Conservation (phyloP, 1,140 invertebrate genomes). For the Oedothorax gibbosus region DNA sequence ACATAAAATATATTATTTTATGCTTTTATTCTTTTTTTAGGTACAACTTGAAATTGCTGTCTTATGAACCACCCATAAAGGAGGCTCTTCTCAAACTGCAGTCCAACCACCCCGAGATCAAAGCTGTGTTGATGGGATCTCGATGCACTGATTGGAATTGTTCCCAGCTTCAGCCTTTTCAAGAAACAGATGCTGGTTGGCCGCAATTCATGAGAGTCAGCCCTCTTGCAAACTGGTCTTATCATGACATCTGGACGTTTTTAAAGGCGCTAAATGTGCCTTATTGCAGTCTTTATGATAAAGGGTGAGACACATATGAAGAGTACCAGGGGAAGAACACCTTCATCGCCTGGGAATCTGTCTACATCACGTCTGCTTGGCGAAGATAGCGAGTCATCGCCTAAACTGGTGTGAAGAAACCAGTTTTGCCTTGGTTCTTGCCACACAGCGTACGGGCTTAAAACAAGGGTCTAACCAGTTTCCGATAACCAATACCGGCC, state of each 20-base stretch:
- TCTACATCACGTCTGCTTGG: too few species aligned
- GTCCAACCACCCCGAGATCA: constrained; percentile 76
- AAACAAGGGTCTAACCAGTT: too few species aligned
- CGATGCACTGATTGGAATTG: constrained; percentile 84
- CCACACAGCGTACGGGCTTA: too few species aligned
- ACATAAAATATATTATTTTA: background rate
- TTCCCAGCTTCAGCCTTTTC: constrained; percentile 45
- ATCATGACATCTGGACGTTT: constrained; percentile 90
- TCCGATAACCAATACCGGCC: too few species aligned
- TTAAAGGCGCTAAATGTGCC: constrained; percentile 81
- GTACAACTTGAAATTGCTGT: constrained; percentile 80
- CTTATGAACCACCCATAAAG: constrained; percentile 80
- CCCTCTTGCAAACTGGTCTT: constrained; percentile 90
- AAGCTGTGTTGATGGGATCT: constrained; percentile 89
- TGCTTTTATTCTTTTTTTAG: constrained; percentile 64
- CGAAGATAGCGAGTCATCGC: too few species aligned
- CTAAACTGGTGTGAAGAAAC: too few species aligned
- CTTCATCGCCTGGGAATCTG: too few species aligned
- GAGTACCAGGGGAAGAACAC: too few species aligned
- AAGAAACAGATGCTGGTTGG: constrained; percentile 84
- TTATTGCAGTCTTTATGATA: constrained; percentile 90
- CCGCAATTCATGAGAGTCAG: constrained; percentile 87
- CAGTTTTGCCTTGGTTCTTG: too few species aligned
- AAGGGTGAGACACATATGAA: constrained; percentile 35
- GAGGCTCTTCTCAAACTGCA: constrained; percentile 76